Conservation (phyloP, 37 sponge, comb jelly and placozoan genomes). For the Beroe forskalii region DNA sequence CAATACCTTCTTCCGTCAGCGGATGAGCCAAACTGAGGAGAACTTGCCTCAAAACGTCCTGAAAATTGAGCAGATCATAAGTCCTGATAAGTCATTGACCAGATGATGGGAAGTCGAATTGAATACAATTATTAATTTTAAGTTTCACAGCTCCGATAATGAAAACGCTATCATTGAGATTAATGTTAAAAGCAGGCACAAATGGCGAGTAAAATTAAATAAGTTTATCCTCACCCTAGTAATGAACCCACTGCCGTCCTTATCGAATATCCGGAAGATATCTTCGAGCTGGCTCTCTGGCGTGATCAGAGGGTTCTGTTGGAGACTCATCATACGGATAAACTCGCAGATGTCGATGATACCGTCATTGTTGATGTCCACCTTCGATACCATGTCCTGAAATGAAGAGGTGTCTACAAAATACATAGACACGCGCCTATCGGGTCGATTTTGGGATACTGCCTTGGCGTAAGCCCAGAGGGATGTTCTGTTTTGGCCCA, state of each 20-base stretch:
- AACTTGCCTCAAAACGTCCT: slow-evolving; percentile 55
- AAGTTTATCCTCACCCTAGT: slow-evolving; percentile 6
- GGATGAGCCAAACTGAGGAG: slow-evolving; percentile 51
- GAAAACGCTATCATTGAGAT: too few relatives aligned
- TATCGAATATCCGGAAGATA: slow-evolving; percentile 52
- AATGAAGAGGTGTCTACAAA: too few relatives aligned
- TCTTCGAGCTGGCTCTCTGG: slow-evolving; percentile 60
- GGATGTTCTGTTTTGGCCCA: too few relatives aligned
- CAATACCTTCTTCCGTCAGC: slow-evolving; percentile 22
- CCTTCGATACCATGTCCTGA: slow-evolving; percentile 56
- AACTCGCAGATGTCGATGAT: slow-evolving; percentile 64
- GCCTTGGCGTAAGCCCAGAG: too few relatives aligned
- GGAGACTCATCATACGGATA: slow-evolving; percentile 62
- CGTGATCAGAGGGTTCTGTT: slow-evolving; percentile 53
- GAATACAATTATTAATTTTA: too few relatives aligned
- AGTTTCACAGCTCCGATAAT: too few relatives aligned
- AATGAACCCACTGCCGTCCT: slow-evolving; percentile 33
- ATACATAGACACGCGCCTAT: too few relatives aligned
- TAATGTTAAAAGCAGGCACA: too few relatives aligned
- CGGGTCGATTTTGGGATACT: too few relatives aligned
- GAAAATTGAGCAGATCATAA: not conserved
- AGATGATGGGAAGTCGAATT: too few relatives aligned
- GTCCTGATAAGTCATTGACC: too few relatives aligned
- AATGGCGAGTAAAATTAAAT: too few relatives aligned
- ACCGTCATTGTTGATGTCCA: slow-evolving; percentile 61